Conservation (phyloP, 2,797 vertebrate species). For the Macrochelys suwanniensis region DNA sequence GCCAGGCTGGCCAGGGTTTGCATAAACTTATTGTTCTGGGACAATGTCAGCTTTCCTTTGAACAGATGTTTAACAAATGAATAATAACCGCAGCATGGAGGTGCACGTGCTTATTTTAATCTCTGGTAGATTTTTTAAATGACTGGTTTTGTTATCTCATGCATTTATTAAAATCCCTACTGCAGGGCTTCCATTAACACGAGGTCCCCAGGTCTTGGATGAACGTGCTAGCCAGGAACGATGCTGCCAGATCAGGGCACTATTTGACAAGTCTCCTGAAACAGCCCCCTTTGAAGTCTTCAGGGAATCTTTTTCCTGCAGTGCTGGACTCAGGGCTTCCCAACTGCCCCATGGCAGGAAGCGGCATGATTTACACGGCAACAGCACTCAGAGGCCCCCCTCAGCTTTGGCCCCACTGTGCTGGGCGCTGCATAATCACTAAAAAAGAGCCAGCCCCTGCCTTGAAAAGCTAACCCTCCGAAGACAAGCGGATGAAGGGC, state of each 20-base stretch:
- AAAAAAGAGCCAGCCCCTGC: conserved; percentile 4
- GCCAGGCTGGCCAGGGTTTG: neutral
- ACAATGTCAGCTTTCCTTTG: conserved; percentile 17
- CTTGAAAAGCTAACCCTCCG: neutral
- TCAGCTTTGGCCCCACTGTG: neutral
- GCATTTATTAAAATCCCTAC: conserved; percentile 21
- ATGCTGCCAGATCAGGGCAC: conserved; percentile 1
- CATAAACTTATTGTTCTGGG: conserved; percentile 14
- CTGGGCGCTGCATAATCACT: conserved; percentile 19
- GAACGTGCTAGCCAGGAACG: conserved; percentile 18
- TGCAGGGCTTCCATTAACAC: conserved; percentile 39
- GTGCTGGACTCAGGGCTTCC: neutral
- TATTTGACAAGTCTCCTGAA: neutral
- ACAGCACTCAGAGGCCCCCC: neutral
- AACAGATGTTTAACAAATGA: conserved; percentile 27
- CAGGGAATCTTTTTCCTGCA: neutral
- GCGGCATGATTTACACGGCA: conserved; percentile 17
- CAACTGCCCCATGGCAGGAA: conserved; percentile 29
- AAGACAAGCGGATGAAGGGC: neutral
- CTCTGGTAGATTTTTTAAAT: neutral
- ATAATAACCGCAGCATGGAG: neutral
- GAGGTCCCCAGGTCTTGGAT: conserved; percentile 8
- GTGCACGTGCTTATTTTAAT: conserved; percentile 25
- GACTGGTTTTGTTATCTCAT: conserved; percentile 37
- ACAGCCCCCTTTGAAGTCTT: neutral